Base-by-base conservation (phyloP, 2,888 invertebrate species). In the Tetragonisca angustula region DNA sequence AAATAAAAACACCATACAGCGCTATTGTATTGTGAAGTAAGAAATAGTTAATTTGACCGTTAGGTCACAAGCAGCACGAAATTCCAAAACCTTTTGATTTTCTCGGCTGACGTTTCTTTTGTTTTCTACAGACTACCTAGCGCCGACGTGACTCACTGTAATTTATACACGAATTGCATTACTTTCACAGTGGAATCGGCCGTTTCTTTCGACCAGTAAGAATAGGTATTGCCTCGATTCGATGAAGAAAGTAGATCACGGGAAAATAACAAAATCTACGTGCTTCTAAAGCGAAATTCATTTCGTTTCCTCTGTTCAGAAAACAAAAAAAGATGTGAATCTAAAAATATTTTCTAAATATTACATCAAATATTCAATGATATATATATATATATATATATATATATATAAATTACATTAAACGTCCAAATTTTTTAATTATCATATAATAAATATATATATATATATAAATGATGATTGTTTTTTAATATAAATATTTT, bases 161-260 rank as follows among this genome's bases (percentile, higher is more conserved):
- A 87, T 79, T 85, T 82, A 76, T 80, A 62, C 77, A 67, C 76
- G 80, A 86, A 82, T 77, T 67, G 79, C 69, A 69, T 88, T 86
- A 84, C 88, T 88, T 88, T 88, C 88, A 86, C 88, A 69, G 13
- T 85, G 74, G 62, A 81, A 76, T 80, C 70, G 24, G 71, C 73
- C 52, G 68, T 65, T 64, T 73, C 73, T 59, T 76, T 84, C 56
- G 70, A 79, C 54, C 43, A 64, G 68, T 13, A 62, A 59, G 67
- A 67, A 62, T 52, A 32, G 54, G 11, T 64, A 73, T 69, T 69
- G 59, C 65, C 77, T 73, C 59, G 67, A 65, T 77, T 68, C 64
- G 50, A 36, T 32, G 61, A 72, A 76, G 80, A 84, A 85, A 85
- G 80, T 84, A 71, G 84, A 84, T 85, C 76, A 62, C 76, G 69